Evolutionary conservation across 2,113 vertebrate species (phyloP), one percentile per base, ranked within the genome.

Genomic region (Nicator chloris): DNA sequence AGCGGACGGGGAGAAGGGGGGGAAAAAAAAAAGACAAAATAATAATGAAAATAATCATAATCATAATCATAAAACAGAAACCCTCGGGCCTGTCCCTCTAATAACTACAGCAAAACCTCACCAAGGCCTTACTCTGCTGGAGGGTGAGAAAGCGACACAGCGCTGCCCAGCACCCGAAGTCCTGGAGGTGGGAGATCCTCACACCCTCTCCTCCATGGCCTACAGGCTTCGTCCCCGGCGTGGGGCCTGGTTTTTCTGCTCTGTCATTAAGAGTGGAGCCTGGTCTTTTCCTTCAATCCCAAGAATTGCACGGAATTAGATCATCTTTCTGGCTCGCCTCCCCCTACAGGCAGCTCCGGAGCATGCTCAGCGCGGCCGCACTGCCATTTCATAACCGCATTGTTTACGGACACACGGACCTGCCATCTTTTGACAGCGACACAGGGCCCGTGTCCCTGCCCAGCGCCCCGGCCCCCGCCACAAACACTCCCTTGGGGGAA

Each of bases 381-480:
- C 98, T 98, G 98, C 98, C 98, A 99, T 98, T 98, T 98, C 98
- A 97, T 98, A 98, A 98, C 97, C 96, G 98, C 98, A 98, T 97
- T 98, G 98, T 98, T 98, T 98, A 98, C 98, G 97, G 97, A 97
- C 98, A 98, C 96, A 94, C 91, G 64, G 95, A 86, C 95, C 97
- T 96, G 96, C 95, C 95, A 94, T 95, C 80, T 97, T 96, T 94
- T 81, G 60, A 90, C 93, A 89, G 94, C 71, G 87, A 77, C 87
- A 83, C 87, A 28, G 87, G 87, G 71, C 87, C 87, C 61, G 39
- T 5, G 79, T 5, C 70, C 86, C 87, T 61, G 54, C 78, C 78
- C 86, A 2, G 27, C 9, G 33, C 77, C 86, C 6, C 23, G 8
- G 66, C 51, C 92, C 85, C 35, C 7, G 3, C 17, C 33, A 59